Evolutionary conservation across 2,113 vertebrate species (phyloP), one percentile per base, ranked within the genome.

Genomic region (Patagioenas fasciata): DNA sequence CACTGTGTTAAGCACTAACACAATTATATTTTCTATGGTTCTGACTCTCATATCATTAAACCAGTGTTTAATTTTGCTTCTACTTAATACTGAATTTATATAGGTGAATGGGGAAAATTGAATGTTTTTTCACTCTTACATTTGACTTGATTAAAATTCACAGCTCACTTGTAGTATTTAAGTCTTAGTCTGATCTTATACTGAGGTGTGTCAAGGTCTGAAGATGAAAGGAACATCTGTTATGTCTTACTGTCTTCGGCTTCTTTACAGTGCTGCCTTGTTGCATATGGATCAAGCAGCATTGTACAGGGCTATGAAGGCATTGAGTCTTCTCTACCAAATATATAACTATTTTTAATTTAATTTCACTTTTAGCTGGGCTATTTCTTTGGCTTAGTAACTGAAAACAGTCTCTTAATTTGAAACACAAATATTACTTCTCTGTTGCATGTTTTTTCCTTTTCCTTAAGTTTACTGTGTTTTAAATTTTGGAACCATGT

Each of bases 251-350:
- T 98, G 98, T 97, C 98, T 97, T 99, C 90, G 98, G 99, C 99
- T 99, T 99, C 99, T 99, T 99, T 99, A 99, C 99, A 98, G 99
- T 99, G 99, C 99, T 99, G 99, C 99, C 99, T 99, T 99, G 99
- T 99, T 98, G 98, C 98, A 94, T 99, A 98, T 98, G 98, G 98
- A 98, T 99, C 98, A 99, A 99, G 98, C 98, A 99, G 98, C 98
- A 99, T 99, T 99, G 98, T 99, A 99, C 98, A 99, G 98, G 98
- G 98, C 98, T 99, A 99, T 99, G 98, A 99, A 97, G 98, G 98
- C 98, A 95, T 47, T 96, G 97, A 97, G 98, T 97, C 86, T 80
- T 89, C 58, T 97, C 97, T 91, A n/a, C 97, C 80, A 19, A 29
- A 50, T 60, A 50, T 60, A 91, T 2, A 42, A 80, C 34, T 73